These are phyloP conservation scores for Oncorhynchus masou DNA, from an alignment of 2,113 vertebrate species.

Conservation along the genomic window DNA sequence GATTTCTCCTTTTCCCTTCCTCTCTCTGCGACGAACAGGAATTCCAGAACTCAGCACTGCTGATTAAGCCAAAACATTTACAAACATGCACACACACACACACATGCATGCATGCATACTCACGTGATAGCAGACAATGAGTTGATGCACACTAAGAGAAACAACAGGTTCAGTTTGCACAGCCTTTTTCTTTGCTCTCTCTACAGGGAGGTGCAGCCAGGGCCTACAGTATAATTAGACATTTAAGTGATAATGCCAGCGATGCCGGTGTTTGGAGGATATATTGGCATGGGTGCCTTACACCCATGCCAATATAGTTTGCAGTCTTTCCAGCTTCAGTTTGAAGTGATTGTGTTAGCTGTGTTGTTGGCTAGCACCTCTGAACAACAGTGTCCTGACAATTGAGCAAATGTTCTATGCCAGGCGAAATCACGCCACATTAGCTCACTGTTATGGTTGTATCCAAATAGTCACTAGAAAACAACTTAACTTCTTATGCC, in stretches of 20 bases:
- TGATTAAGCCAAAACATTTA: slow-evolving; percentile 73
- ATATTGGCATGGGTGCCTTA: too few species aligned
- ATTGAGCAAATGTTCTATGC: too few species aligned
- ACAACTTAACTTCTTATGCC: too few species aligned
- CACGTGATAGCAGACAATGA: slow-evolving; percentile 63
- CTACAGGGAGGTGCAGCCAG: slow-evolving; percentile 10
- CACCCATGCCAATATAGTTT: too few species aligned
- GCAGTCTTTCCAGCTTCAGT: too few species aligned
- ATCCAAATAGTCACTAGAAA: too few species aligned
- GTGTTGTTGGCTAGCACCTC: too few species aligned
- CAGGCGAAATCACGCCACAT: too few species aligned
- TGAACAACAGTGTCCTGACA: too few species aligned
- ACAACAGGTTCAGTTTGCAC: slow-evolving; percentile 35
- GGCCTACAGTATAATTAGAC: slow-evolving; percentile 32
- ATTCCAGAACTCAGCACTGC: slow-evolving; percentile 76
- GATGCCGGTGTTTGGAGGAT: not conserved
- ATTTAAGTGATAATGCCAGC: slow-evolving; percentile 28
- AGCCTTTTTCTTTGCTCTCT: slow-evolving; percentile 2
- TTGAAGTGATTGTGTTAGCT: too few species aligned
- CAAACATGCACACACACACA: slow-evolving; percentile 46
- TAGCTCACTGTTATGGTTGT: too few species aligned
- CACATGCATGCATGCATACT: slow-evolving; percentile 34
- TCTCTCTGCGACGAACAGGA: slow-evolving; percentile 58
- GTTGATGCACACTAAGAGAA: slow-evolving; percentile 52
- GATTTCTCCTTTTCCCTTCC: slow-evolving; percentile 21